phyloP scores from a whole-genome alignment of 2,888 invertebrate species.

The Ethmia dodecea region DNA sequence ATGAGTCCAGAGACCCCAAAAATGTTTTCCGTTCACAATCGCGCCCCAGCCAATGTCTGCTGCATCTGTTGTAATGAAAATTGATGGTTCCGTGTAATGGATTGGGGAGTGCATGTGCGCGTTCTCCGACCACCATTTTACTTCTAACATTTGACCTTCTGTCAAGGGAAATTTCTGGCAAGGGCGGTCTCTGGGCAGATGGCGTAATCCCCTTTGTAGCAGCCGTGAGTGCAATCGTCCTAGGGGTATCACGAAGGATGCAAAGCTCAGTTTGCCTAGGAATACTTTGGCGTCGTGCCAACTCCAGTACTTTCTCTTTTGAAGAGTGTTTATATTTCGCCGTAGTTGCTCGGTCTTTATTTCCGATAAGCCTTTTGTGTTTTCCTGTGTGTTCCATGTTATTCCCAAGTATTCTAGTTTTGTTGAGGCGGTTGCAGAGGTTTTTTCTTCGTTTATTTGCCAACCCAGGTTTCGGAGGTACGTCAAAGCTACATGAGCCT shows the following conservation, averaged over 20 bases:
- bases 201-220: not conserved
- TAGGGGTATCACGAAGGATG: not conserved
- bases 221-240: slow-evolving; percentile 1
- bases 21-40: slow-evolving; percentile 11
- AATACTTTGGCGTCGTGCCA: not conserved
- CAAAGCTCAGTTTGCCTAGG: not conserved
- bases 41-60: slow-evolving; percentile 19
- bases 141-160: no score
- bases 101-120: slow-evolving; percentile 7
- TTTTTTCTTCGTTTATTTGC: not conserved
- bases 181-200: slow-evolving; percentile 1
- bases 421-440: not conserved
- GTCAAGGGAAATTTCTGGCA: slow-evolving; percentile 11
- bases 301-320: slow-evolving; percentile 6
- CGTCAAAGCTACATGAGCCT: not conserved
- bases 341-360: no score
- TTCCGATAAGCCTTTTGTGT: not conserved
- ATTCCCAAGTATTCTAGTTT: not conserved
- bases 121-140: slow-evolving; percentile 17
- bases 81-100: slow-evolving; percentile 11
- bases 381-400: not conserved
- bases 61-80: slow-evolving; percentile 18
- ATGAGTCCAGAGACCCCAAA: slow-evolving; percentile 15
- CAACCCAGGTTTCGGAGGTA: not conserved
- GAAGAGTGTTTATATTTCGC: slow-evolving; percentile 5